A percentile compares a stretch with the other conserved stretches of the same genome.
Evolutionary conservation across 2,888 invertebrate species (phyloP).

Genomic region (Punctoribates punctum): DNA sequence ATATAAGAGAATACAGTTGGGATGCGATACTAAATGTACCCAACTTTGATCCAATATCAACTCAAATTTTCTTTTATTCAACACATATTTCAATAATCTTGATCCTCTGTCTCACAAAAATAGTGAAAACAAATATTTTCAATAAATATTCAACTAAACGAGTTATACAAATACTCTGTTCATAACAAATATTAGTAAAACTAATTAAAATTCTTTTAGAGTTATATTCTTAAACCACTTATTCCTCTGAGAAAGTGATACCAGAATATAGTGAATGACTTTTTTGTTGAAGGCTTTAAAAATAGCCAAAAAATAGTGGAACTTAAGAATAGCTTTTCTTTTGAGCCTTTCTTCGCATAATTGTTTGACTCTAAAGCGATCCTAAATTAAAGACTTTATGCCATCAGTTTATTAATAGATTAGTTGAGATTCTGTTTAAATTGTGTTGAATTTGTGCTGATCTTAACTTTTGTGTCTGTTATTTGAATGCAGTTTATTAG

Average conservation of each 20-base stretch:
- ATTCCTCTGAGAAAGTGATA: too few species aligned
- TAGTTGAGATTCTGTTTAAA: neutral
- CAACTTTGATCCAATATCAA: too few species aligned
- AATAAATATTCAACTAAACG: neutral
- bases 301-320: neutral
- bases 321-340: neutral
- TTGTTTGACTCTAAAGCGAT: neutral
- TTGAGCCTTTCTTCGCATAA: neutral
- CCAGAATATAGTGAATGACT: neutral
- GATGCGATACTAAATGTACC: neutral
- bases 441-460: neutral
- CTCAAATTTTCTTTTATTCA: too few species aligned
- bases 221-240: too few species aligned
- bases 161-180: neutral
- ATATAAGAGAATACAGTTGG: neutral
- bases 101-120: too few species aligned
- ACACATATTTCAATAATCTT: too few species aligned
- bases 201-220: too few species aligned
- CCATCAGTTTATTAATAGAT: constrained; percentile 1
- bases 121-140: neutral
- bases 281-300: neutral
- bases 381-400: constrained; percentile 1
- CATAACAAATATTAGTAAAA: too few species aligned
- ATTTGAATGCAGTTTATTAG: neutral
- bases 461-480: neutral